Conservation (phyloP, 2,888 invertebrate genomes). For the Nomada hirtipes region DNA sequence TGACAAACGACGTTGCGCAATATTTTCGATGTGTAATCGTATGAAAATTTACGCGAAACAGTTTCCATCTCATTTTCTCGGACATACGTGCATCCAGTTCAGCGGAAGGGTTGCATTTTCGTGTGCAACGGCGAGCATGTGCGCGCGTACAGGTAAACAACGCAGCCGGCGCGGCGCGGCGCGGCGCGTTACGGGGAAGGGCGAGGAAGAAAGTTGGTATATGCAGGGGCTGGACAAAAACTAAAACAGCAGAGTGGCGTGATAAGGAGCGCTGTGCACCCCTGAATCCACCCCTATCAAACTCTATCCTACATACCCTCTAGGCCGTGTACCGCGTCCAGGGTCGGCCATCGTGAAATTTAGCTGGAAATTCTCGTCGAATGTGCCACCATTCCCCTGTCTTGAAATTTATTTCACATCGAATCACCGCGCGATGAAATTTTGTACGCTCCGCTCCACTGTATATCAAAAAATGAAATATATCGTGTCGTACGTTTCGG, state of each 20-base stretch:
- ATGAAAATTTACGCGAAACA: slow-evolving; percentile 30
- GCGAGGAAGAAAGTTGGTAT: slow-evolving; percentile 60
- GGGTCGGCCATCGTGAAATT: slow-evolving; percentile 48
- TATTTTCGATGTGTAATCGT: slow-evolving; percentile 33
- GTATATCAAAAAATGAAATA: too few species aligned
- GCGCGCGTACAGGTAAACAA: slow-evolving; percentile 25
- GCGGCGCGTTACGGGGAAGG: slow-evolving; percentile 1
- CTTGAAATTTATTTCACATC: slow-evolving; percentile 29
- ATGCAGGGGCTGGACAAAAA: slow-evolving; percentile 62
- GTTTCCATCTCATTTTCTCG: slow-evolving; percentile 50
- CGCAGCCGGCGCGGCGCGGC: slow-evolving; percentile 4
- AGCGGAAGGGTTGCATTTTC: slow-evolving; percentile 31
- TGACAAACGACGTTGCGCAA: too few species aligned
- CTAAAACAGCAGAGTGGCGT: slow-evolving; percentile 62
- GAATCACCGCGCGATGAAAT: slow-evolving; percentile 16
- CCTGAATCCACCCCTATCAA: slow-evolving; percentile 62
- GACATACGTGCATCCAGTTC: not conserved
- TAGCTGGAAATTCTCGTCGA: slow-evolving; percentile 37
- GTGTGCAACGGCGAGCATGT: slow-evolving; percentile 1
- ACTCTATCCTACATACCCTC: slow-evolving; percentile 51
- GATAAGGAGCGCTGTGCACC: slow-evolving; percentile 61
- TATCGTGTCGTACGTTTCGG: too few species aligned
- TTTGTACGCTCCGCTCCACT: too few species aligned
- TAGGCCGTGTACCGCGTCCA: slow-evolving; percentile 45
- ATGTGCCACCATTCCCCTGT: not conserved